Conservation (phyloP, 2,888 invertebrate species). For the Ophonus ardosiacus region DNA sequence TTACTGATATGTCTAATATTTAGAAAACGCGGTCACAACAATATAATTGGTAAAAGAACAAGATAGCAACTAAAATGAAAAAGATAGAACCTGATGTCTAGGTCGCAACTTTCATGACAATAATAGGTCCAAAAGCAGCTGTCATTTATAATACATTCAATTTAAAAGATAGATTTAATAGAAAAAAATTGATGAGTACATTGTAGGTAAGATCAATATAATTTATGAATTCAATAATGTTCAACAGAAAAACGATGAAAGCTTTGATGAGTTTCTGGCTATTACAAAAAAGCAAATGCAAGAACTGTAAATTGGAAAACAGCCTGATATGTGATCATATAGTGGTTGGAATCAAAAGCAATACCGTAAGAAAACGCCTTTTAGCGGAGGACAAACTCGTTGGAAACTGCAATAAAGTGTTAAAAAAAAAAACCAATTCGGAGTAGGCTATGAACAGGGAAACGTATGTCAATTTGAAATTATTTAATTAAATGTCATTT, state of each 20-base stretch:
- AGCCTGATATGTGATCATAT: too few species aligned
- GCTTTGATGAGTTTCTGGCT: too few species aligned
- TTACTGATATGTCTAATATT: background rate
- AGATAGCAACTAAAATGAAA: conserved; percentile 27
- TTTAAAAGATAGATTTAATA: background rate
- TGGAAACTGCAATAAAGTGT: background rate
- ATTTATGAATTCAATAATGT: conserved; percentile 12
- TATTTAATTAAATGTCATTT: too few species aligned
- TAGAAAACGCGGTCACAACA: background rate
- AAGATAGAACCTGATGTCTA: background rate
- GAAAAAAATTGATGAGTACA: background rate
- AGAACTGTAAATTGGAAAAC: too few species aligned
- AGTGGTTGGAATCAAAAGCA: background rate
- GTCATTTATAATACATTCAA: background rate
- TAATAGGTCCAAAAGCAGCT: background rate
- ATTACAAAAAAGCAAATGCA: too few species aligned
- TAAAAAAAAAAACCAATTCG: too few species aligned
- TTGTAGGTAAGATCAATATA: background rate
- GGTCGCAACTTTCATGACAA: background rate
- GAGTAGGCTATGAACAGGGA: too few species aligned
- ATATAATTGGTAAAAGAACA: conserved; percentile 8
- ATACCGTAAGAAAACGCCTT: background rate
- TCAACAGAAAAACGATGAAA: background rate
- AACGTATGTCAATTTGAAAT: too few species aligned
- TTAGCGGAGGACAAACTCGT: background rate